A percentile compares a stretch with the other conserved stretches of the same genome.
Conservation (phyloP, 2,888 invertebrate genomes). For the Leucania comma region DNA sequence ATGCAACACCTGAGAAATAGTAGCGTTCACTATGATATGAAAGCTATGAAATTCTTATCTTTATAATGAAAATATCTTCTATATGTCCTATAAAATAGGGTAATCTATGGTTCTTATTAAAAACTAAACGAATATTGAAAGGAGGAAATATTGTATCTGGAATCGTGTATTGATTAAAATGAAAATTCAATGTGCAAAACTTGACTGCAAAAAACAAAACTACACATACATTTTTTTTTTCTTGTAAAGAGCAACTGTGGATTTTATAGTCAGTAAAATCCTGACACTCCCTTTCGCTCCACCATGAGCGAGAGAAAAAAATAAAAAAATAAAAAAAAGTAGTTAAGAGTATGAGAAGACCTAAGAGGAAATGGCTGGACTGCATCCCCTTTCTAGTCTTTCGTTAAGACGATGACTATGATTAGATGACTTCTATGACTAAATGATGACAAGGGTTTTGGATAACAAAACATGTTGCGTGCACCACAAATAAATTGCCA, state of each 20-base stretch:
- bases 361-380: background rate
- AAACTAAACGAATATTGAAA: background rate
- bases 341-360: background rate
- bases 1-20: constrained; percentile 15
- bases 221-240: too few species aligned
- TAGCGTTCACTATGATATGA: background rate
- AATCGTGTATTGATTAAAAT: background rate
- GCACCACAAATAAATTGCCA: background rate
- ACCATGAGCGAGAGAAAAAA: too few species aligned
- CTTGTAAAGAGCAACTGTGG: too few species aligned
- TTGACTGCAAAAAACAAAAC: too few species aligned
- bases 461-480: background rate
- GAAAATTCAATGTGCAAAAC: too few species aligned
- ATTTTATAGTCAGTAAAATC: too few species aligned
- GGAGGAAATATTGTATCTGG: background rate
- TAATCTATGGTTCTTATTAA: background rate
- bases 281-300: too few species aligned
- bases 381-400: too few species aligned
- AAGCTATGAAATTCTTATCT: background rate
- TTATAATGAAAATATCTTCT: constrained; percentile 9
- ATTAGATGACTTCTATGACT: too few species aligned
- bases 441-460: too few species aligned
- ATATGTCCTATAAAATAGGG: background rate
- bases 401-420: too few species aligned
- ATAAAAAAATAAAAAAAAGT: too few species aligned